Evolutionary conservation across 2,888 invertebrate genomes (phyloP).

Genomic region (Protonemura montana): DNA sequence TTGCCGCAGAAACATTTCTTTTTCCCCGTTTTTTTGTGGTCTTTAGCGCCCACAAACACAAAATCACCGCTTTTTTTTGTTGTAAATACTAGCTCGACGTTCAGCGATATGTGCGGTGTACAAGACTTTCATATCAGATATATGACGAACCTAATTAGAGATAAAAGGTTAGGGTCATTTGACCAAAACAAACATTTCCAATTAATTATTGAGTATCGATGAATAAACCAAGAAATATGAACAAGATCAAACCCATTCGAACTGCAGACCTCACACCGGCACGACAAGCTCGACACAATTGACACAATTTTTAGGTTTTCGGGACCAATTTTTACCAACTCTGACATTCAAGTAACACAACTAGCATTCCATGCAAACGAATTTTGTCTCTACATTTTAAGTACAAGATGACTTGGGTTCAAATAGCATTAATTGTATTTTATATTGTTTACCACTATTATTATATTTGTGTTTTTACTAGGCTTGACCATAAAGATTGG

Average conservation of each 20-base stretch:
- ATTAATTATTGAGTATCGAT: constrained; percentile 8
- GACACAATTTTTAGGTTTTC: background rate
- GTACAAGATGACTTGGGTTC: background rate
- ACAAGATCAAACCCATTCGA: background rate
- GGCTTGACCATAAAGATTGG: background rate
- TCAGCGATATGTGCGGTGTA: background rate
- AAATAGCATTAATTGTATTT: background rate
- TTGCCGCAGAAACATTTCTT: no score
- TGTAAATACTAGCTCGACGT: background rate
- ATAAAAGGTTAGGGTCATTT: background rate
- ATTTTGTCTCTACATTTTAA: background rate
- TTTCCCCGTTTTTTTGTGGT: background rate
- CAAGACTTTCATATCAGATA: background rate
- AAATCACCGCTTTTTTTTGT: background rate
- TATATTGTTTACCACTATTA: background rate
- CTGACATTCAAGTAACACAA: background rate
- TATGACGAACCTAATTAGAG: background rate
- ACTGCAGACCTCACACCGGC: background rate
- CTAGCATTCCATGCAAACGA: background rate
- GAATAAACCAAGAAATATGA: background rate
- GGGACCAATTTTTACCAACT: background rate
- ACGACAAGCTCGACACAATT: background rate
- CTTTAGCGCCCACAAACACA: no score
- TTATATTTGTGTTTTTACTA: background rate
- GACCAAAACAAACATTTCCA: background rate